A percentile compares a stretch with the other conserved stretches of the same genome.
phyloP scores from a whole-genome alignment of 2,888 invertebrate species.

The Acronicta alni region DNA sequence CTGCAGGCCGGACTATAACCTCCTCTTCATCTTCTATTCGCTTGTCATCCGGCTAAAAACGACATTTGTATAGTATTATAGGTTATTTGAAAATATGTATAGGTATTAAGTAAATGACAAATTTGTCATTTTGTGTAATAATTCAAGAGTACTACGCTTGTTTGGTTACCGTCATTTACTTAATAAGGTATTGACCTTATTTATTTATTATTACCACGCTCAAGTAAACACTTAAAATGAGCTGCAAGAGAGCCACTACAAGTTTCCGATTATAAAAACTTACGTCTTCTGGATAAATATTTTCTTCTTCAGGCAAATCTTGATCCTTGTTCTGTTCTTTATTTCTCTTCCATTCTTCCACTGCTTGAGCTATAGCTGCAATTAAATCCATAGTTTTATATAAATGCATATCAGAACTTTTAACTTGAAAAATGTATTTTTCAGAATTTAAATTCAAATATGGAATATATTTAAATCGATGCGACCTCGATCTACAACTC shows the following conservation, averaged over 20 bases:
- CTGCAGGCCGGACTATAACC: constrained; percentile 54
- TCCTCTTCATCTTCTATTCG: constrained; percentile 77
- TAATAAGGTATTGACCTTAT: too few relatives aligned
- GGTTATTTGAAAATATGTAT: constrained; percentile 3
- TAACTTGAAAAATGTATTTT: too few relatives aligned
- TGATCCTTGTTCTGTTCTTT: constrained; percentile 87
- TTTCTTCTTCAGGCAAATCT: constrained; percentile 92
- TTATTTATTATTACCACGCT: too few relatives aligned
- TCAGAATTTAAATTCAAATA: too few relatives aligned
- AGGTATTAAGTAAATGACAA: too few relatives aligned
- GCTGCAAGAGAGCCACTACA: too few relatives aligned
- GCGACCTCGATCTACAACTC: too few relatives aligned
- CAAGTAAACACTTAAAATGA: too few relatives aligned
- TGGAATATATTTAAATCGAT: too few relatives aligned
- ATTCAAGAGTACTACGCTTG: too few relatives aligned
- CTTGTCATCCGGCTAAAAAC: constrained; percentile 81
- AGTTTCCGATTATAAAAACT: constrained; percentile 58
- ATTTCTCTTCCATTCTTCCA: constrained; percentile 93
- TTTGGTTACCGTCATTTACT: too few relatives aligned
- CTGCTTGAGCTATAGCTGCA: constrained; percentile 85
- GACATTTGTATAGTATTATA: not conserved
- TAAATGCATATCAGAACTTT: too few relatives aligned
- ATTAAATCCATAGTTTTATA: constrained; percentile 10
- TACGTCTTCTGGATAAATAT: constrained; percentile 91
- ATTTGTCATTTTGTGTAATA: not conserved